Conservation (phyloP, 2,113 vertebrate genomes). For the Zosterops lateralis region DNA sequence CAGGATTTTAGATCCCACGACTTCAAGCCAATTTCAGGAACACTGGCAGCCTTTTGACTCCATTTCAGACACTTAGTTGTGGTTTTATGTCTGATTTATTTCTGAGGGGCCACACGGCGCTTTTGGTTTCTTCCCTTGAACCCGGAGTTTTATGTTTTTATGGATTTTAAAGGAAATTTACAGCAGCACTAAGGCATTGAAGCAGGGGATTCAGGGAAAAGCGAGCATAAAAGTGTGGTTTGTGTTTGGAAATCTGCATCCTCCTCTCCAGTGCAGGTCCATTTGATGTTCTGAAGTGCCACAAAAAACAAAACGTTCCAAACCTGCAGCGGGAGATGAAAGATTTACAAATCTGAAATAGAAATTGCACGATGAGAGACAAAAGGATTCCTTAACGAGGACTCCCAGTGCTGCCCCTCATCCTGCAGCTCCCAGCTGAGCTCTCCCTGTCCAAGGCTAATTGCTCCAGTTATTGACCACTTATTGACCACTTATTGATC, state of each 20-base stretch:
- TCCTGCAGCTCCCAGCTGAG: not conserved
- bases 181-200: not conserved
- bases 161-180: not conserved
- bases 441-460: not conserved
- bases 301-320: not conserved
- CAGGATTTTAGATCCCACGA: not conserved
- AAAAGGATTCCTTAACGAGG: not conserved
- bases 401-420: not conserved
- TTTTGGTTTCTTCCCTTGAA: not conserved
- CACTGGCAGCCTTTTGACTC: not conserved
- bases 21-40: not conserved
- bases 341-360: not conserved
- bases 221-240: not conserved
- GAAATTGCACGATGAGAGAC: not conserved
- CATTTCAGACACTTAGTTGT: not conserved
- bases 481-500: not conserved
- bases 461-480: not conserved
- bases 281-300: not conserved
- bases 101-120: not conserved
- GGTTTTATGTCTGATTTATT: not conserved
- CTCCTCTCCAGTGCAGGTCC: not conserved
- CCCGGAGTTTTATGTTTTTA: not conserved
- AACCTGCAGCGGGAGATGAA: not conserved
- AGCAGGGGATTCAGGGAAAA: not conserved
- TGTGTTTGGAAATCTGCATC: not conserved